Evolutionary conservation across 2,113 vertebrate species (phyloP).

Genomic region (Bothrops jararaca): DNA sequence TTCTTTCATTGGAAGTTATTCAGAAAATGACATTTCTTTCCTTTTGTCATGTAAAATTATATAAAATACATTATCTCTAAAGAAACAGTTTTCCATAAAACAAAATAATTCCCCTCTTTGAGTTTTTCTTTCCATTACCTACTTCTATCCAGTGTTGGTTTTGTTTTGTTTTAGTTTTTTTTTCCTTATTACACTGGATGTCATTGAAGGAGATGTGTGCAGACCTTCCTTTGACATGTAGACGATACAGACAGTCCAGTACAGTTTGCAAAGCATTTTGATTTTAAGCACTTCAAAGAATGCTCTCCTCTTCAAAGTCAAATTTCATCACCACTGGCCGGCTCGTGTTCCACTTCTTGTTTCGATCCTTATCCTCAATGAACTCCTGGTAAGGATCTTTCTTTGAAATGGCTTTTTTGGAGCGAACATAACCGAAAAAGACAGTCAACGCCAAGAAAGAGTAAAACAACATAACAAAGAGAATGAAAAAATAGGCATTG

Average conservation of each 20-base stretch:
- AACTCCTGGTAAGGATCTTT: constrained; percentile 83
- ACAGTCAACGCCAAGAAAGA: constrained; percentile 84
- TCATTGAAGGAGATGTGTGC: constrained; percentile 18
- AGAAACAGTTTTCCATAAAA: constrained; percentile 35
- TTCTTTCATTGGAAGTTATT: constrained; percentile 19
- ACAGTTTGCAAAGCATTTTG: constrained; percentile 44
- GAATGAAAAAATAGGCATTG: constrained; percentile 87
- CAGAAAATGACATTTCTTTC: constrained; percentile 16
- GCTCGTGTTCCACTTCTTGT: constrained; percentile 74
- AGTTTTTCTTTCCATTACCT: constrained; percentile 42
- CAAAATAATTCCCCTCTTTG: constrained; percentile 24
- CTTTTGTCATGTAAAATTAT: constrained; percentile 10
- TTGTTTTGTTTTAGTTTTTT: neutral
- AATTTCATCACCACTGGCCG: constrained; percentile 70
- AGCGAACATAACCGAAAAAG: constrained; percentile 80
- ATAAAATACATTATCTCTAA: constrained; percentile 26
- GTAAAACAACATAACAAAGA: constrained; percentile 91
- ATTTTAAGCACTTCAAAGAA: constrained; percentile 72
- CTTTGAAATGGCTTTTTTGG: constrained; percentile 76
- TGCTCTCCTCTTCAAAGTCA: constrained; percentile 86
- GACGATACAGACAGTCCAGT: constrained; percentile 35
- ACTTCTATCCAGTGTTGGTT: constrained; percentile 33
- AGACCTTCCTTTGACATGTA: constrained; percentile 40
- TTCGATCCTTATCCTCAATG: constrained; percentile 63
- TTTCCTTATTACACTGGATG: constrained; percentile 37